These are phyloP conservation scores for Patagioenas fasciata DNA, from an alignment of 2,113 vertebrate species.

Conservation along the genomic window DNA sequence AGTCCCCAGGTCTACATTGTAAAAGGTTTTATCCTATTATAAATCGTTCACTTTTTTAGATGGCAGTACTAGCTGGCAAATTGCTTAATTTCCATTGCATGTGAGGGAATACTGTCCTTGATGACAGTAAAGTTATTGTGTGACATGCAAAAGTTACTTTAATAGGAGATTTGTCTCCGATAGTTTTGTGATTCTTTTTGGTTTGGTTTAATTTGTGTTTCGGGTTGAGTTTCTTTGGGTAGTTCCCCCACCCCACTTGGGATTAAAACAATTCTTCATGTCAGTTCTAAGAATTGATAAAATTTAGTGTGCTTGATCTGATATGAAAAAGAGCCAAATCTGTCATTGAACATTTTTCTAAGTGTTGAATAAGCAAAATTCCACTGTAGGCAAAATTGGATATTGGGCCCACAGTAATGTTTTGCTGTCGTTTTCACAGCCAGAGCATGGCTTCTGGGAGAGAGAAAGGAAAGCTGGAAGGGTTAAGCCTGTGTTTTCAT, in stretches of 20 bases:
- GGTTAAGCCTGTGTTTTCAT: not conserved
- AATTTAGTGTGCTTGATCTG: not conserved
- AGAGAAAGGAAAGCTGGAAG: not conserved
- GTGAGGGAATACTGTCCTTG: not conserved
- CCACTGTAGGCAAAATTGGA: not conserved
- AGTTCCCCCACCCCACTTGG: no score
- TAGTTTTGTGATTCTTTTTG: not conserved
- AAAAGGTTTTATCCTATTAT: slow-evolving; percentile 36
- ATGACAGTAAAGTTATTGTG: not conserved
- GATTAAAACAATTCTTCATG: not conserved
- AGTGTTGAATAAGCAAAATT: not conserved
- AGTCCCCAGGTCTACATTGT: not conserved
- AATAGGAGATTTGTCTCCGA: not conserved
- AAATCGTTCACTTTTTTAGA: not conserved
- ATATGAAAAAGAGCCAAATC: not conserved
- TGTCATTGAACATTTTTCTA: not conserved
- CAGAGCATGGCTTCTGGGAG: not conserved
- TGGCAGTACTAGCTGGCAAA: not conserved
- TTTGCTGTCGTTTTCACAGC: slow-evolving; percentile 13
- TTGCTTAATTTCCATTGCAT: slow-evolving; percentile 10
- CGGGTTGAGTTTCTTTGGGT: not conserved
- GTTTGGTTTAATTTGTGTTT: not conserved
- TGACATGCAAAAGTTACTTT: not conserved
- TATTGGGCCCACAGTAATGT: not conserved
- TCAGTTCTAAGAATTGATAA: not conserved